phyloP scores from a whole-genome alignment of 2,888 invertebrate species.

The Xestia sexstrigata region DNA sequence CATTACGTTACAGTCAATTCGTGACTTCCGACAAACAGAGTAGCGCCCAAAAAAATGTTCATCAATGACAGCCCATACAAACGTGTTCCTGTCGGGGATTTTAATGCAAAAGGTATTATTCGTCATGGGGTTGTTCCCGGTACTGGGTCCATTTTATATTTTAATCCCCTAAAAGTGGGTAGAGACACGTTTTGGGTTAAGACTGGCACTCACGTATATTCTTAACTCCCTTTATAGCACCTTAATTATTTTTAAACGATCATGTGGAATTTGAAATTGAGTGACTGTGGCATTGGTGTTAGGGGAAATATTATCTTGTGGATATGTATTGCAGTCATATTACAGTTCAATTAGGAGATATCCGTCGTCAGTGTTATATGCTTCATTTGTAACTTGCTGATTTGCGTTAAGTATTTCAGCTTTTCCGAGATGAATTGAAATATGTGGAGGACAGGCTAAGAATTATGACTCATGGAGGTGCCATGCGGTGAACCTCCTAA shows the following conservation, averaged over 20 bases:
- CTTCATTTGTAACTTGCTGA: slow-evolving; percentile 18
- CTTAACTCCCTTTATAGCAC: slow-evolving; percentile 51
- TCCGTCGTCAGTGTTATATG: slow-evolving; percentile 19
- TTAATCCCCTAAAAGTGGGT: slow-evolving; percentile 61
- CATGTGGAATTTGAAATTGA: slow-evolving; percentile 49
- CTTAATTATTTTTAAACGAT: slow-evolving; percentile 63
- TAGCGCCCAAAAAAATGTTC: slow-evolving; percentile 59
- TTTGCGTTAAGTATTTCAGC: slow-evolving; percentile 13
- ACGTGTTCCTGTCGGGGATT: slow-evolving; percentile 69
- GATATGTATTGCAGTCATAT: slow-evolving; percentile 33
- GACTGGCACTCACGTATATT: slow-evolving; percentile 51
- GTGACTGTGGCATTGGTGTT: slow-evolving; percentile 36
- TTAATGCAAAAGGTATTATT: slow-evolving; percentile 67
- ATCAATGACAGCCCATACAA: slow-evolving; percentile 61
- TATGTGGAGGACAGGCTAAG: slow-evolving; percentile 1
- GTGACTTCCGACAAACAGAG: slow-evolving; percentile 74
- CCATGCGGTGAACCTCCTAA: background rate
- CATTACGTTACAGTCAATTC: slow-evolving; percentile 60
- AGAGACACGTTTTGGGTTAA: slow-evolving; percentile 59
- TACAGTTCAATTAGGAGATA: slow-evolving; percentile 16
- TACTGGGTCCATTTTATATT: slow-evolving; percentile 59
- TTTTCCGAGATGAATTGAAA: background rate
- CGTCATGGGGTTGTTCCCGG: slow-evolving; percentile 69
- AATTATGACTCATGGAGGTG: background rate
- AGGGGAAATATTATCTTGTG: slow-evolving; percentile 24